Evolutionary conservation across 2,888 invertebrate species (phyloP).

Genomic region (Sthenelais limicola): DNA sequence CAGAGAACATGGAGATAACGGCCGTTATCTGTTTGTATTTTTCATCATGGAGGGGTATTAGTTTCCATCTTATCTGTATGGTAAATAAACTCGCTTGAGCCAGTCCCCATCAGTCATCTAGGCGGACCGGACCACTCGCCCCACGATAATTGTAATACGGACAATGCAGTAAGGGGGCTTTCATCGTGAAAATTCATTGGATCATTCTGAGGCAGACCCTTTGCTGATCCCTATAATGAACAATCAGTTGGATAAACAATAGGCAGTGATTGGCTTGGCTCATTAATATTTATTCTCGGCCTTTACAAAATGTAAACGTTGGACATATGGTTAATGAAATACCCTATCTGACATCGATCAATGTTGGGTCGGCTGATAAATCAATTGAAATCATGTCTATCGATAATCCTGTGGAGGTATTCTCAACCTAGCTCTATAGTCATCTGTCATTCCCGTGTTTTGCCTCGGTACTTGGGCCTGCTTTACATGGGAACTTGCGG

Average conservation of each 20-base stretch:
- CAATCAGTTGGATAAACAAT: slow-evolving; percentile 4
- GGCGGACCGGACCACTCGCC: not conserved
- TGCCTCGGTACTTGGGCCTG: too few species aligned
- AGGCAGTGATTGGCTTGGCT: slow-evolving; percentile 1
- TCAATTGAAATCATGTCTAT: too few species aligned
- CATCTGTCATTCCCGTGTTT: not conserved
- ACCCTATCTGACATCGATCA: too few species aligned
- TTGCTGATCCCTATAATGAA: not conserved
- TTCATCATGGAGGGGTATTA: not conserved
- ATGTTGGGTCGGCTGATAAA: too few species aligned
- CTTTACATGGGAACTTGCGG: too few species aligned
- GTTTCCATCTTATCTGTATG: slow-evolving; percentile 4
- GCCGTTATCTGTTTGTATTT: not conserved
- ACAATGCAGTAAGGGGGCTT: not conserved
- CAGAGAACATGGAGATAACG: too few species aligned
- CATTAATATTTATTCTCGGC: not conserved
- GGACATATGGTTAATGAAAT: too few species aligned
- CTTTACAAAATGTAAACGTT: too few species aligned
- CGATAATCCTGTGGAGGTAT: not conserved
- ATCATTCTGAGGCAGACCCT: too few species aligned
- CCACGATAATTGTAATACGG: not conserved
- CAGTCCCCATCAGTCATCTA: not conserved
- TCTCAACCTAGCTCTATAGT: not conserved
- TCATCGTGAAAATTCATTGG: too few species aligned
- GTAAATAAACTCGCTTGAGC: not conserved